Percentiles rank a stretch among this genome's conserved stretches.
phyloP scores from a whole-genome alignment of 2,888 invertebrate species.

The Sialis fuliginosa region DNA sequence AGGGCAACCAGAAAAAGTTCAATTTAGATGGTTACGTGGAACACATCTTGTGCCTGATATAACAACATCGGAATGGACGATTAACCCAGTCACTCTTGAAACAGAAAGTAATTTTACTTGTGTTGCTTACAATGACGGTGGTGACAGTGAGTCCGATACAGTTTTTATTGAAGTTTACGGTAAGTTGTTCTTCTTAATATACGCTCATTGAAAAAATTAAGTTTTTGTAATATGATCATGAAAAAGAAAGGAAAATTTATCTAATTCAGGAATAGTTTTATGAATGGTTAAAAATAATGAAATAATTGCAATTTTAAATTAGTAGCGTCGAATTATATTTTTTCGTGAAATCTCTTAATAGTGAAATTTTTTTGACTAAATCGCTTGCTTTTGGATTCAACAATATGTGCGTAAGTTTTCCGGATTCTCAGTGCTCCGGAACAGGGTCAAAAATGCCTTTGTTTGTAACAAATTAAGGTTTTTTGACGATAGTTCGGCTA shows the following conservation, averaged over 20 bases:
- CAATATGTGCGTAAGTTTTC: no score
- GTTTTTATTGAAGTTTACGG: conserved; percentile 53
- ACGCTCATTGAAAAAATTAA: neutral
- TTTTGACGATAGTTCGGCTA: no score
- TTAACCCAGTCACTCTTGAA: conserved; percentile 68
- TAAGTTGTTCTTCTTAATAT: conserved; percentile 20
- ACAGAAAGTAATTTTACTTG: conserved; percentile 83
- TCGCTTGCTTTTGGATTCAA: no score
- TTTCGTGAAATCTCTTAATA: no score
- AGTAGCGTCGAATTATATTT: no score
- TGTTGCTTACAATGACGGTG: conserved; percentile 69
- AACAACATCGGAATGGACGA: conserved; percentile 57
- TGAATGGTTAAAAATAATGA: no score
- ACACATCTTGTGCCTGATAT: conserved; percentile 56
- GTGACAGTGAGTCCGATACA: conserved; percentile 51
- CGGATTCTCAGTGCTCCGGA: no score
- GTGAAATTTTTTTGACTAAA: no score
- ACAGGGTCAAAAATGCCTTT: no score
- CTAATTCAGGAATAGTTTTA: no score
- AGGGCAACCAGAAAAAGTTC: conserved; percentile 59
- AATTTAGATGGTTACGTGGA: conserved; percentile 68
- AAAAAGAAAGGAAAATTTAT: neutral
- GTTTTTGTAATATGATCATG: neutral
- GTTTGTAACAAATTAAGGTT: no score
- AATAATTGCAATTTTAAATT: no score